Percentiles rank a stretch among this genome's conserved stretches.
Evolutionary conservation across 2,113 vertebrate species (phyloP).

Genomic region (Hyaena hyaena): DNA sequence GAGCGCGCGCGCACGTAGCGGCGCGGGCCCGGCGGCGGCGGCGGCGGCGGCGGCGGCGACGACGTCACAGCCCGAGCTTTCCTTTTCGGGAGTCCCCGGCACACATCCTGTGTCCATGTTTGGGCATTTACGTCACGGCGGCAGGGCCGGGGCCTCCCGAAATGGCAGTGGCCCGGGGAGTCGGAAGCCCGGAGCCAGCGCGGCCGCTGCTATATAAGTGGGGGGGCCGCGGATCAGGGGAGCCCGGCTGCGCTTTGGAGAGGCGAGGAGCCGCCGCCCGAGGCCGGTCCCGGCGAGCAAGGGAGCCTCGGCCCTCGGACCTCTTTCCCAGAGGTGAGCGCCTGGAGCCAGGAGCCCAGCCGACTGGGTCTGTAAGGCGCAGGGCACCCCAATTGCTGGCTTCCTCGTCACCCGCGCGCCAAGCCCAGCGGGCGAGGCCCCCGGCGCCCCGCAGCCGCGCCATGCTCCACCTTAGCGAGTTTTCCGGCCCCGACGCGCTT

Average conservation of each 20-base stretch:
- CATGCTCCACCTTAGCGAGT: conserved; percentile 96
- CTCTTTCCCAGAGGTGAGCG: background rate
- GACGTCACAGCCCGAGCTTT: conserved; percentile 92
- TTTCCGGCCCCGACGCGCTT: conserved; percentile 92
- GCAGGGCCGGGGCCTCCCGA: conserved; percentile 96
- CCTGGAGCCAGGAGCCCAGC: background rate
- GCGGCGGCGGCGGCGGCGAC: background rate
- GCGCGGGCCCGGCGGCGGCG: conserved; percentile 41
- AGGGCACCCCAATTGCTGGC: conserved; percentile 30
- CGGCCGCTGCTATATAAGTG: conserved; percentile 93
- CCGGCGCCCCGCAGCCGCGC: conserved; percentile 81
- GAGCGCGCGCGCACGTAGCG: conserved; percentile 73
- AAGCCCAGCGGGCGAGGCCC: conserved; percentile 75
- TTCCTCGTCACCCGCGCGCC: conserved; percentile 29
- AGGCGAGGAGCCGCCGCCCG: conserved; percentile 49
- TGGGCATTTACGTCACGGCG: conserved; percentile 96
- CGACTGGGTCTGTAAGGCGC: background rate
- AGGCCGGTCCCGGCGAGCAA: background rate
- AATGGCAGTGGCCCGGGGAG: conserved; percentile 96
- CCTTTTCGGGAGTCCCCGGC: conserved; percentile 94
- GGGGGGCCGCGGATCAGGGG: conserved; percentile 83
- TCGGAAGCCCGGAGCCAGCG: conserved; percentile 92
- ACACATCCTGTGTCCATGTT: conserved; percentile 98
- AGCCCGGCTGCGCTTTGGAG: conserved; percentile 78
- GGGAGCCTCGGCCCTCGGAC: background rate